Percentiles rank a stretch among this genome's conserved stretches.
Evolutionary conservation across 2,888 invertebrate species (phyloP).

Genomic region (Ischnus inquisitorius): DNA sequence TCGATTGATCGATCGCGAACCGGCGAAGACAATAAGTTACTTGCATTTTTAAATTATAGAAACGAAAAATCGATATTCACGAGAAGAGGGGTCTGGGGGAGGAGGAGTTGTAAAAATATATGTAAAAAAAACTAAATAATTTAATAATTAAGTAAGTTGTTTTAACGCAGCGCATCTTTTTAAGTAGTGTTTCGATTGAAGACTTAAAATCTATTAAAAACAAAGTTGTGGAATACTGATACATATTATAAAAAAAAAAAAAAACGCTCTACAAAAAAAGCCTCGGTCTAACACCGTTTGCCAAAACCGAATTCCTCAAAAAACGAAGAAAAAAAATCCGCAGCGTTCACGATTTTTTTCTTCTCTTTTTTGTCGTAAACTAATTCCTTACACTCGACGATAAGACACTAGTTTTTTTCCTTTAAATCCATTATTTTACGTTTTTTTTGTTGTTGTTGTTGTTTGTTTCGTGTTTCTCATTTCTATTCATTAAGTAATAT

Average conservation of each 20-base stretch:
- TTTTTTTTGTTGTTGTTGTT: conserved; percentile 52
- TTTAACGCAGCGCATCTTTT: conserved; percentile 80
- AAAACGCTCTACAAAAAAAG: conserved; percentile 79
- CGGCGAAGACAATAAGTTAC: conserved; percentile 70
- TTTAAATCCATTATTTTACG: conserved; percentile 45
- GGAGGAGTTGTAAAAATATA: conserved; percentile 78
- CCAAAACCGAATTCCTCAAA: conserved; percentile 73
- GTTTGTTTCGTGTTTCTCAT: conserved; percentile 47
- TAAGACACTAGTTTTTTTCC: conserved; percentile 67
- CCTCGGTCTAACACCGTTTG: conserved; percentile 80
- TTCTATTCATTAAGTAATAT: conserved; percentile 68
- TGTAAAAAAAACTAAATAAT: conserved; percentile 83
- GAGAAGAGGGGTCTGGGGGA: conserved; percentile 12
- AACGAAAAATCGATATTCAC: conserved; percentile 54
- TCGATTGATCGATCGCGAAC: conserved; percentile 78
- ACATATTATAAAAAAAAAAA: conserved; percentile 77
- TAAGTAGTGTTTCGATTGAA: conserved; percentile 73
- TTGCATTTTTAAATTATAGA: conserved; percentile 68
- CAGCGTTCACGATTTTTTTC: conserved; percentile 45
- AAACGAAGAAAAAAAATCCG: conserved; percentile 20
- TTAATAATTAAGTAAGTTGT: conserved; percentile 83
- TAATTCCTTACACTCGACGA: conserved; percentile 73
- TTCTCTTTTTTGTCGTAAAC: conserved; percentile 32
- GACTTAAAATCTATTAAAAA: conserved; percentile 80
- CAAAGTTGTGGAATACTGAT: conserved; percentile 84